A percentile compares a stretch with the other conserved stretches of the same genome.
Conservation (phyloP, 2,113 vertebrate species). For the Odontesthes bonariensis region DNA sequence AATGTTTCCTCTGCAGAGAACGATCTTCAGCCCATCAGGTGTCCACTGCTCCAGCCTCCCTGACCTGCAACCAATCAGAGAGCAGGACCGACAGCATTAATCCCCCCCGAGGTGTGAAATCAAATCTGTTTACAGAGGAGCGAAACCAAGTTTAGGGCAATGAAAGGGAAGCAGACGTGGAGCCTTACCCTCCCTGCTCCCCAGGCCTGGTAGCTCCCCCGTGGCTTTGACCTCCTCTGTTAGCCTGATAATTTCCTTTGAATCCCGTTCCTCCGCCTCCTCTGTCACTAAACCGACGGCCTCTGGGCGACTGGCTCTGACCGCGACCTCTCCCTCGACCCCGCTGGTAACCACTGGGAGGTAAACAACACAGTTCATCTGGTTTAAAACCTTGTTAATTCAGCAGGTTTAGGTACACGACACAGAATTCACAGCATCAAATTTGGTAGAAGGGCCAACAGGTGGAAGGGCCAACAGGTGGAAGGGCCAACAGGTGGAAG, state of each 20-base stretch:
- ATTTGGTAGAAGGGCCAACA: too few species aligned
- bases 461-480: too few species aligned
- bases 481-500: too few species aligned
- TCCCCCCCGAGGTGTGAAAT: too few species aligned
- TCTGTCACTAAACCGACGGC: neutral
- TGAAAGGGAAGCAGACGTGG: neutral
- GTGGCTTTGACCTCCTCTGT: neutral
- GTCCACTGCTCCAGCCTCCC: slow-evolving; percentile 57
- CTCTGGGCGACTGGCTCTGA: neutral
- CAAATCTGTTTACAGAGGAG: too few species aligned
- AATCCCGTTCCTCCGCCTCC: neutral
- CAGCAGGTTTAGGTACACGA: too few species aligned
- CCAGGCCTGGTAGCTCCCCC: neutral
- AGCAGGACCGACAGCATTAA: slow-evolving; percentile 8
- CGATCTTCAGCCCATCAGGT: slow-evolving; percentile 81
- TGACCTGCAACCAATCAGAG: slow-evolving; percentile 31
- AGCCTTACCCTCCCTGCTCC: neutral
- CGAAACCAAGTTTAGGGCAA: neutral
- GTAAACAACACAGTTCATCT: neutral
- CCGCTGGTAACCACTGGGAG: neutral
- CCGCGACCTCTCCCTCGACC: slow-evolving; percentile 5
- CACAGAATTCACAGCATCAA: too few species aligned
- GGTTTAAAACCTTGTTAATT: neutral
- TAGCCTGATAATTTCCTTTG: neutral
- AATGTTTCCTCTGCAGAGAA: slow-evolving; percentile 75